phyloP scores from a whole-genome alignment of 2,113 vertebrate genomes.

The Spheniscus mendiculus region DNA sequence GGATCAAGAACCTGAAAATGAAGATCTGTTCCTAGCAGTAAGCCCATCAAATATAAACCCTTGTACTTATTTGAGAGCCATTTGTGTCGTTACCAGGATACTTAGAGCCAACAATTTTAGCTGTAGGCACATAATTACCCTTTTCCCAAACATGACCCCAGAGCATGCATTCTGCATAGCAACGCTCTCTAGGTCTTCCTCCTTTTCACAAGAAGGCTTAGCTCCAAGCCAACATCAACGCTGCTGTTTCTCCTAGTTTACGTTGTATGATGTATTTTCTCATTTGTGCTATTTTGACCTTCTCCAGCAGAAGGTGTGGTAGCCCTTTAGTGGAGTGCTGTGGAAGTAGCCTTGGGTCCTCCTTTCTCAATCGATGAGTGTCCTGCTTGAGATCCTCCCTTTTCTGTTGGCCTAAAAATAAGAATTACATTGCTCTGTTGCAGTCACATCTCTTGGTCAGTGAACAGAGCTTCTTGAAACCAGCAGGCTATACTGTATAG shows the following conservation, averaged over 20 bases:
- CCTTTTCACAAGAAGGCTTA: not conserved
- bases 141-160: not conserved
- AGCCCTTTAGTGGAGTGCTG: not conserved
- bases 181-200: not conserved
- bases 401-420: not conserved
- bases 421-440: not conserved
- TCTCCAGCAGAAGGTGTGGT: constrained; percentile 60
- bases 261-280: not conserved
- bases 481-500: not conserved
- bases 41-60: not conserved
- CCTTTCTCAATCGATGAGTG: not conserved
- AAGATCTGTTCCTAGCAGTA: not conserved
- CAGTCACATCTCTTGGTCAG: not conserved
- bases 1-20: not conserved
- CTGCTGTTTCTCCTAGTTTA: not conserved
- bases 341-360: not conserved
- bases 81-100: not conserved
- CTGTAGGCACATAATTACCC: not conserved
- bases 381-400: not conserved
- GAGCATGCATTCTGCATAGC: not conserved
- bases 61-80: not conserved
- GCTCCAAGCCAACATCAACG: not conserved
- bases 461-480: not conserved
- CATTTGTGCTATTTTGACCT: constrained; percentile 35
- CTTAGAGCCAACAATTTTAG: not conserved